Conservation (phyloP, 2,113 vertebrate species). For the Athene cunicularia region DNA sequence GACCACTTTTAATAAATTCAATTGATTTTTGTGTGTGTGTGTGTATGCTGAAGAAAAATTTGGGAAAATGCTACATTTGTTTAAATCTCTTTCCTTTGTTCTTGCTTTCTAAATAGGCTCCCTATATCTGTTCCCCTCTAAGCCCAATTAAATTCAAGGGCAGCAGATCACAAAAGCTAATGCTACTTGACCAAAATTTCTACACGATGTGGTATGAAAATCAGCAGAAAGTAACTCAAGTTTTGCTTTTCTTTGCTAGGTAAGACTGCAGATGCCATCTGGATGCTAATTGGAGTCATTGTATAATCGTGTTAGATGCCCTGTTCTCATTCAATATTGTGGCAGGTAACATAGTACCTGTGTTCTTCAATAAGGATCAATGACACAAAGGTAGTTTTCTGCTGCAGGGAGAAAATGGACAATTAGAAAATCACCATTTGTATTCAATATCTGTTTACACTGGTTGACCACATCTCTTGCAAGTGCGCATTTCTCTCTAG, state of each 20-base stretch:
- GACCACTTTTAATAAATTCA: not conserved
- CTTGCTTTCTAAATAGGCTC: not conserved
- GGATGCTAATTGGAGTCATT: slow-evolving; percentile 23
- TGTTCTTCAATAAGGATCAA: slow-evolving; percentile 34
- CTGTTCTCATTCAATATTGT: not conserved
- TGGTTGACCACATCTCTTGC: slow-evolving; percentile 67
- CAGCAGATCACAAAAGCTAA: slow-evolving; percentile 1
- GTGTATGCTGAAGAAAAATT: not conserved
- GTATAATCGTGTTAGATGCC: not conserved
- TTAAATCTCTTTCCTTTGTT: not conserved
- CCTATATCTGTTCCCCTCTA: not conserved
- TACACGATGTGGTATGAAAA: not conserved
- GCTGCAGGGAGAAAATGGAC: slow-evolving; percentile 38
- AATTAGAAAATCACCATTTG: slow-evolving; percentile 62
- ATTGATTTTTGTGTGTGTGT: not conserved
- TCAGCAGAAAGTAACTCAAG: not conserved
- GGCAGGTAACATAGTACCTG: slow-evolving; percentile 14
- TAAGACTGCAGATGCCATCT: not conserved
- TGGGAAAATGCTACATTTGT: not conserved
- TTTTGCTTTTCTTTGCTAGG: not conserved
- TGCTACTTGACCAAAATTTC: not conserved
- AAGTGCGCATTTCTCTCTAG: slow-evolving; percentile 40
- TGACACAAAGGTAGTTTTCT: slow-evolving; percentile 33
- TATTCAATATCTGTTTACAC: slow-evolving; percentile 67
- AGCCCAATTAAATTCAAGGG: slow-evolving; percentile 1